Evolutionary conservation across 2,888 invertebrate species (phyloP).

Genomic region (Drosophila fungiperda): DNA sequence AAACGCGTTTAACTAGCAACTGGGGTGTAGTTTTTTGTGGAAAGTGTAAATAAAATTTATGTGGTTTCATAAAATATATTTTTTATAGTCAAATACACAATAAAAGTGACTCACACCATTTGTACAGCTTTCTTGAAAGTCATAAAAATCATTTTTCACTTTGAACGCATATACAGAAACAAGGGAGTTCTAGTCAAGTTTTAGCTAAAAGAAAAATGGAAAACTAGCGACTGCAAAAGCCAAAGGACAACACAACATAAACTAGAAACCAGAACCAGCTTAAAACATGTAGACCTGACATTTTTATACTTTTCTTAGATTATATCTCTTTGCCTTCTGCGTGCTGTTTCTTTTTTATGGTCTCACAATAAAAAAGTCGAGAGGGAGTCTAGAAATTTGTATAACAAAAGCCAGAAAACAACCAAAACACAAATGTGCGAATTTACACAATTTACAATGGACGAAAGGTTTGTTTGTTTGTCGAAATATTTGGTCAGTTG

Average conservation of each 20-base stretch:
- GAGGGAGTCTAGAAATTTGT: constrained; percentile 23
- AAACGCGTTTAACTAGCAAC: constrained; percentile 51
- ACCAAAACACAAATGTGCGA: constrained; percentile 26
- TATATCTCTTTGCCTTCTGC: constrained; percentile 25
- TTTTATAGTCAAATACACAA: constrained; percentile 56
- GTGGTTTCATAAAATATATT: constrained; percentile 28
- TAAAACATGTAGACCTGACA: constrained; percentile 53
- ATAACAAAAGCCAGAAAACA: constrained; percentile 14
- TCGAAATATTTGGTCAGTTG: constrained; percentile 55
- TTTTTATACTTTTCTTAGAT: constrained; percentile 53
- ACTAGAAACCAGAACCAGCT: constrained; percentile 27
- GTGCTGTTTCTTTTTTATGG: constrained; percentile 46
- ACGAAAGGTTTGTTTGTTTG: constrained; percentile 63
- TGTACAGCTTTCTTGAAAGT: constrained; percentile 49
- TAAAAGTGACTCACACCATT: constrained; percentile 54
- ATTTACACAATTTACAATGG: constrained; percentile 18
- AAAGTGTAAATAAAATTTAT: constrained; percentile 41
- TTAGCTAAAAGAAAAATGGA: constrained; percentile 12
- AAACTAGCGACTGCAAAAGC: constrained; percentile 2
- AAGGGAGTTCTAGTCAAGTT: constrained; percentile 18
- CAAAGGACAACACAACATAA: constrained; percentile 16
- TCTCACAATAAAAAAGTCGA: constrained; percentile 46
- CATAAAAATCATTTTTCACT: constrained; percentile 62
- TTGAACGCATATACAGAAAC: constrained; percentile 24
- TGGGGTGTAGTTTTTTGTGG: constrained; percentile 47